A percentile compares a stretch with the other conserved stretches of the same genome.
Evolutionary conservation across 2,797 vertebrate species (phyloP).

Genomic region (Psittacula derbiana): DNA sequence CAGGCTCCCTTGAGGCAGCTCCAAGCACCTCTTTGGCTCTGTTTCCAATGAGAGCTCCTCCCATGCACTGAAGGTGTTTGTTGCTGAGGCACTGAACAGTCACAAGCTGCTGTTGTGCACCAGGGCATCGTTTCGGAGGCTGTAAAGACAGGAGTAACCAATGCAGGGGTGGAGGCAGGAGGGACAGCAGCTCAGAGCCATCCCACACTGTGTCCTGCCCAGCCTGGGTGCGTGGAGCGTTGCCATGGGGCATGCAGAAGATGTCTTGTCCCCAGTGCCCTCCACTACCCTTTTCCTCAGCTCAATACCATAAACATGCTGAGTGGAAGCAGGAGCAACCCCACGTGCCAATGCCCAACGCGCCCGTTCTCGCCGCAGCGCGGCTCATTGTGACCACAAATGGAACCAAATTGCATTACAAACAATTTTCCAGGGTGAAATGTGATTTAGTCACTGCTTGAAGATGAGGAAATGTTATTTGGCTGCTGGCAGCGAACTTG

Average conservation of each 20-base stretch:
- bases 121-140: neutral
- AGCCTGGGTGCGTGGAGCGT: neutral
- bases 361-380: accelerated
- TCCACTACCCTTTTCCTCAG: neutral
- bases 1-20: neutral
- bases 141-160: neutral
- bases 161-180: neutral
- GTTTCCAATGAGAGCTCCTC: neutral
- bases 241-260: neutral
- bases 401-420: neutral
- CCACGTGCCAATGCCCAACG: accelerated
- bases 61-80: accelerated
- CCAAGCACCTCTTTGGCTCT: too few relatives aligned
- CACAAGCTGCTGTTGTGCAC: accelerated
- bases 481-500: neutral
- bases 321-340: neutral
- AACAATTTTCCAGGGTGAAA: neutral
- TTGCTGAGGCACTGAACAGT: neutral
- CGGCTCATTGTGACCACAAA: neutral
- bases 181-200: neutral
- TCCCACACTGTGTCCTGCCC: neutral
- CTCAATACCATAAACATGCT: neutral
- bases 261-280: accelerated
- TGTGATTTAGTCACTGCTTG: neutral
- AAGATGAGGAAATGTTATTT: neutral